Conservation (phyloP, 2,888 invertebrate genomes). For the Sinopyrophorus schimmeli region DNA sequence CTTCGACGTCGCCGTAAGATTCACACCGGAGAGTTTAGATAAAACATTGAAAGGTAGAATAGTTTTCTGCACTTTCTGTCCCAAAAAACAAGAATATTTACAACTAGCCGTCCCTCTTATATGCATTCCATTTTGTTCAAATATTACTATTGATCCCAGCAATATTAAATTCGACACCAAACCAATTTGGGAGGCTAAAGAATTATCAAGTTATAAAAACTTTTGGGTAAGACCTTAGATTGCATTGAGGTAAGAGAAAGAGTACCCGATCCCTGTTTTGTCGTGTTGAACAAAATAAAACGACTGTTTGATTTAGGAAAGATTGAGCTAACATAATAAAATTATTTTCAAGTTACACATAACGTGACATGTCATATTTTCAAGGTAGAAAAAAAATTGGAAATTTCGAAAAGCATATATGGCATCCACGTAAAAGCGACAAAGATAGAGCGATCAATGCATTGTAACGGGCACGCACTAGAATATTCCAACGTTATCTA, state of each 20-base stretch:
- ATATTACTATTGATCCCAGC: conserved; percentile 14
- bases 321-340: too few relatives aligned
- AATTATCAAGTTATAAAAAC: conserved; percentile 5
- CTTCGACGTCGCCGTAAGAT: conserved; percentile 27
- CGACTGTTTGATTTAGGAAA: too few relatives aligned
- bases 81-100: conserved; percentile 7
- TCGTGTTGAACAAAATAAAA: too few relatives aligned
- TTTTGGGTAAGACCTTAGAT: too few relatives aligned
- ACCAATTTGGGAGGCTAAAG: conserved; percentile 25
- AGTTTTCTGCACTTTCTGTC: conserved; percentile 29
- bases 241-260: neutral
- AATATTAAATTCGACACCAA: conserved; percentile 23
- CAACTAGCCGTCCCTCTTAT: conserved; percentile 28
- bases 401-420: too few relatives aligned
- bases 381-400: too few relatives aligned
- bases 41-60: conserved; percentile 23
- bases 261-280: neutral
- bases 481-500: too few relatives aligned
- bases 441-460: too few relatives aligned
- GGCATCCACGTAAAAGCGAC: too few relatives aligned
- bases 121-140: conserved; percentile 24
- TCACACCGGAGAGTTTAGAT: conserved; percentile 19
- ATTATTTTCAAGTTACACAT: too few relatives aligned
- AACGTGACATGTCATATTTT: too few relatives aligned
- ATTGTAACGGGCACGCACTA: too few relatives aligned